Percentiles rank a stretch among this genome's conserved stretches.
These are phyloP conservation scores for Pachycephala philippinensis DNA, from an alignment of 2,113 vertebrate species.

Conservation along the genomic window DNA sequence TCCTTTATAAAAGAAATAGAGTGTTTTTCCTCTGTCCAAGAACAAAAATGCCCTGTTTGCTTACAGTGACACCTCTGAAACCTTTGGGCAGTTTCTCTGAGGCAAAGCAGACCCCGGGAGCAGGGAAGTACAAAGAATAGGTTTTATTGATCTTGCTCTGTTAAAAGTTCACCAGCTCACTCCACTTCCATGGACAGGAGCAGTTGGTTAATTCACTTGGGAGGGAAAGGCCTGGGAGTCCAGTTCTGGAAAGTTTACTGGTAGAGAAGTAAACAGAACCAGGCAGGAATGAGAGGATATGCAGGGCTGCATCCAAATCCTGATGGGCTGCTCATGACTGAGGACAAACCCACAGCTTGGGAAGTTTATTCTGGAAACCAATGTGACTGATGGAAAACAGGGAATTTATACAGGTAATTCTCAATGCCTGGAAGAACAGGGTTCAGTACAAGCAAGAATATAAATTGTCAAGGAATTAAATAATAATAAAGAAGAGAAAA, in stretches of 20 bases:
- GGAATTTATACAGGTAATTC: neutral
- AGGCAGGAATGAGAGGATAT: neutral
- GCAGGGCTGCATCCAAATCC: neutral
- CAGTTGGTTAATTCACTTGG: neutral
- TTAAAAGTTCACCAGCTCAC: slow-evolving; percentile 9
- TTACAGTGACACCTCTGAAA: neutral
- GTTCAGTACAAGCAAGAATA: neutral
- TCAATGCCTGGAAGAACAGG: rapidly evolving
- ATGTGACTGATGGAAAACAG: neutral
- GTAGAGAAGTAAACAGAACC: neutral
- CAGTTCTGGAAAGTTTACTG: neutral
- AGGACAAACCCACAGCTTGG: neutral
- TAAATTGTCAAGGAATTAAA: neutral
- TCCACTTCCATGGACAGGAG: neutral
- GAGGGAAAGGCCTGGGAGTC: neutral
- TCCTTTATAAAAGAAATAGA: neutral
- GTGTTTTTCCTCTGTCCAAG: neutral
- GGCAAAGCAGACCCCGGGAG: neutral
- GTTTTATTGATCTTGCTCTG: slow-evolving; percentile 22
- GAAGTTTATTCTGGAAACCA: neutral
- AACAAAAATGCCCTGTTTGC: neutral
- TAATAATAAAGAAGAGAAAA: neutral
- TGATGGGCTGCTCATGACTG: neutral
- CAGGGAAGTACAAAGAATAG: neutral
- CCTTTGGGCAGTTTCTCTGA: neutral